These are phyloP conservation scores for Bucco capensis DNA, from an alignment of 2,113 vertebrate species.

Conservation along the genomic window DNA sequence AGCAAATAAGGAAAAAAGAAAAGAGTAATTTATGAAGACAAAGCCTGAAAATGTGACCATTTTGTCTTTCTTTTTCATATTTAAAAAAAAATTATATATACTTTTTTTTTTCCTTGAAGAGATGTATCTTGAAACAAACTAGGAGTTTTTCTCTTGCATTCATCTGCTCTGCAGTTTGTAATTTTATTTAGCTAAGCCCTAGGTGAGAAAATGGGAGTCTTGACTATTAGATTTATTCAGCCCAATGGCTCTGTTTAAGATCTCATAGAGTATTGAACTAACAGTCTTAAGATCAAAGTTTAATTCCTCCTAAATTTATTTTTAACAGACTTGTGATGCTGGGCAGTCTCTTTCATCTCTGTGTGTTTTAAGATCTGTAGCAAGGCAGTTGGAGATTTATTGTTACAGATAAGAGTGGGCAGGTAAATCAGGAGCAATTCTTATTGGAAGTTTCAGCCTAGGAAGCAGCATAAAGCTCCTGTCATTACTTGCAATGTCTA, in stretches of 20 bases:
- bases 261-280: neutral
- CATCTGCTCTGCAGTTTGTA: neutral
- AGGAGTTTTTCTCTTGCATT: neutral
- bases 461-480: neutral
- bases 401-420: neutral
- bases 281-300: neutral
- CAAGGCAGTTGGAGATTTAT: constrained; percentile 1
- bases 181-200: neutral
- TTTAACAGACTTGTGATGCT: constrained; percentile 3
- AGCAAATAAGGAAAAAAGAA: neutral
- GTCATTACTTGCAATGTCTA: neutral
- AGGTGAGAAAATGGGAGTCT: neutral
- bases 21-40: neutral
- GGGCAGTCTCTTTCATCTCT: constrained; percentile 10
- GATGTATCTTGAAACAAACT: neutral
- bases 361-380: neutral
- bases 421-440: neutral
- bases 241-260: neutral
- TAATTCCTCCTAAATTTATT: neutral
- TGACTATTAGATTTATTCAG: neutral
- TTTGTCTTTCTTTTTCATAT: neutral
- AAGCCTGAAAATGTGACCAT: neutral
- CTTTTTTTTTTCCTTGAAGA: neutral
- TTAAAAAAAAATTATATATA: too few species aligned
- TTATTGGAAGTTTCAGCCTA: neutral